These are phyloP conservation scores for Eufriesea mexicana DNA, from an alignment of 1,140 invertebrate genomes.

Conservation along the genomic window DNA sequence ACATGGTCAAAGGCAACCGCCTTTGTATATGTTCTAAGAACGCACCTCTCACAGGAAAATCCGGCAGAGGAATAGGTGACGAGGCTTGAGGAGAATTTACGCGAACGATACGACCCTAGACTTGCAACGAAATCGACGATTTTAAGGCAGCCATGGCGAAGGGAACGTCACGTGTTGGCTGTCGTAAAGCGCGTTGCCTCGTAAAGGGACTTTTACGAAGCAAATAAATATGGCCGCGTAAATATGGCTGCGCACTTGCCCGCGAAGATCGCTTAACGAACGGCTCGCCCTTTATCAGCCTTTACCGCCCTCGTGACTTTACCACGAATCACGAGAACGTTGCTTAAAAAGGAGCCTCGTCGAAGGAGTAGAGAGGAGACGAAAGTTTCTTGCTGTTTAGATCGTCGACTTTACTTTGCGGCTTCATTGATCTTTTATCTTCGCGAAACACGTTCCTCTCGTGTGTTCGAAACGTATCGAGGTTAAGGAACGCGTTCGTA, in stretches of 20 bases:
- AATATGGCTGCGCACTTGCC: conserved; percentile 59
- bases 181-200: conserved; percentile 37
- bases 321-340: background rate
- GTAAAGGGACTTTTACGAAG: conserved; percentile 67
- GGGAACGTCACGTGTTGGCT: background rate
- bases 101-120: background rate
- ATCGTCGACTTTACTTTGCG: background rate
- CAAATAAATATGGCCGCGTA: conserved; percentile 63
- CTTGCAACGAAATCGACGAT: conserved; percentile 9
- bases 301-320: conserved; percentile 32
- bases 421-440: conserved; percentile 5
- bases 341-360: background rate
- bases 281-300: conserved; percentile 20
- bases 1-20: background rate
- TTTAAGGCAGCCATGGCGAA: background rate
- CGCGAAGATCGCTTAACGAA: conserved; percentile 60
- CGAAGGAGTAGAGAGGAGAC: background rate
- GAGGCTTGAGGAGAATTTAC: background rate
- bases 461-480: background rate
- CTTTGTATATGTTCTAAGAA: background rate
- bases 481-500: background rate
- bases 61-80: background rate
- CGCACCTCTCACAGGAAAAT: background rate
- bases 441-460: background rate
- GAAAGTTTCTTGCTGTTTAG: background rate